Evolutionary conservation across 2,113 vertebrate species (phyloP).

Genomic region (Syngnathus floridae): DNA sequence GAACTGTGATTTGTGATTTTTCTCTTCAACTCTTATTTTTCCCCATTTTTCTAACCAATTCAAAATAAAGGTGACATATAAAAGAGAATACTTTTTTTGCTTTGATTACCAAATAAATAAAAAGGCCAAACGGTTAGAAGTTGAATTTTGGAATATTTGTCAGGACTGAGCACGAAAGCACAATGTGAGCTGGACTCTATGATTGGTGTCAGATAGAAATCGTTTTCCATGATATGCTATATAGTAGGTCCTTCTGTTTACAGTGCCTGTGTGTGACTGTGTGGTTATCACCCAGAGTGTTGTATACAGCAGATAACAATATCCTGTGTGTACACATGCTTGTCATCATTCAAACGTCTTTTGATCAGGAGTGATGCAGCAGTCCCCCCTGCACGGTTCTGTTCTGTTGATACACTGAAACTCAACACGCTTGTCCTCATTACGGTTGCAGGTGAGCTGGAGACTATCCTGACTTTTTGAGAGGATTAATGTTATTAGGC

Average conservation of each 20-base stretch:
- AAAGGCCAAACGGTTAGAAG: background rate
- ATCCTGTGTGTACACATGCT: slow-evolving; percentile 8
- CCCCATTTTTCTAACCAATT: background rate
- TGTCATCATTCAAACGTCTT: slow-evolving; percentile 34
- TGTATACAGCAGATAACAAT: slow-evolving; percentile 7
- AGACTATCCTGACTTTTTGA: no score
- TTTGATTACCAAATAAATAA: background rate
- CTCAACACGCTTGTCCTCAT: slow-evolving; percentile 9
- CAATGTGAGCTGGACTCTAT: background rate
- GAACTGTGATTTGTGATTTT: background rate
- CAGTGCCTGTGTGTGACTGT: slow-evolving; percentile 12
- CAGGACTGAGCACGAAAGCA: no score
- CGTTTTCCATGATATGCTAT: slow-evolving; percentile 46
- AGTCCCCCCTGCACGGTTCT: slow-evolving; percentile 17
- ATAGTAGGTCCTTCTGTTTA: slow-evolving; percentile 26
- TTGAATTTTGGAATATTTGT: background rate
- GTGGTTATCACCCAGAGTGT: slow-evolving; percentile 32
- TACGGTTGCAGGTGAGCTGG: no score
- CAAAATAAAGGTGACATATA: background rate
- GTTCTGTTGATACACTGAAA: slow-evolving; percentile 16
- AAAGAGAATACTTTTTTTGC: no score
- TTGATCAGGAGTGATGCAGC: slow-evolving; percentile 42
- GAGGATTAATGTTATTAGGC: no score
- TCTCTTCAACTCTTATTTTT: background rate
- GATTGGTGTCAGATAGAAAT: slow-evolving; percentile 36